Evolutionary conservation across 2,113 vertebrate genomes (phyloP).

Genomic region (Plecturocebus donacophilus): DNA sequence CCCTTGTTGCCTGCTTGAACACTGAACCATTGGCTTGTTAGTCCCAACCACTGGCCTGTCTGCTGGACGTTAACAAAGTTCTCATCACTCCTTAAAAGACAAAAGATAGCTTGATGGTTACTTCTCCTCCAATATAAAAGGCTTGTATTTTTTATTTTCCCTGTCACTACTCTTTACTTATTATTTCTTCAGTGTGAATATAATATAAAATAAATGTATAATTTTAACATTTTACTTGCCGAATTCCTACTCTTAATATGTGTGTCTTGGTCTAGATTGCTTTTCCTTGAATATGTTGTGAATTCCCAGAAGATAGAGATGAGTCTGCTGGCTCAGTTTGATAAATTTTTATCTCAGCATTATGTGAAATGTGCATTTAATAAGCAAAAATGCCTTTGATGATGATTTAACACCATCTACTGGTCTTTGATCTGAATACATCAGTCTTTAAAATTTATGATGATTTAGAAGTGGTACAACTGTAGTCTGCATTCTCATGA

Average conservation of each 20-base stretch:
- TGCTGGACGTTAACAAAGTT: background rate
- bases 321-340: background rate
- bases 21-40: background rate
- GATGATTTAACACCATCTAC: conserved; percentile 48
- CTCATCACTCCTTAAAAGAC: background rate
- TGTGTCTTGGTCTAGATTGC: background rate
- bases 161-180: background rate
- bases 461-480: background rate
- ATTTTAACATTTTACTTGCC: conserved; percentile 13
- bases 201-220: background rate
- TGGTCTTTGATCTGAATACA: conserved; percentile 24
- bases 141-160: background rate
- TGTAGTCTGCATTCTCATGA: background rate
- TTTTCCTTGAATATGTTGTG: background rate
- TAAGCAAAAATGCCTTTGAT: conserved; percentile 40
- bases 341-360: conserved; percentile 1
- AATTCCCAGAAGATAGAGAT: background rate
- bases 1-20: background rate
- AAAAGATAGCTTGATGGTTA: background rate
- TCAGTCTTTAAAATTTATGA: conserved; percentile 38
- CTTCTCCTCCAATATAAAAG: background rate
- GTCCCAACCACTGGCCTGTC: background rate
- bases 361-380: conserved; percentile 40
- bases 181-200: background rate
- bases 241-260: background rate